These are phyloP conservation scores for Phoenicopterus ruber DNA, from an alignment of 2,113 vertebrate genomes.

Conservation along the genomic window DNA sequence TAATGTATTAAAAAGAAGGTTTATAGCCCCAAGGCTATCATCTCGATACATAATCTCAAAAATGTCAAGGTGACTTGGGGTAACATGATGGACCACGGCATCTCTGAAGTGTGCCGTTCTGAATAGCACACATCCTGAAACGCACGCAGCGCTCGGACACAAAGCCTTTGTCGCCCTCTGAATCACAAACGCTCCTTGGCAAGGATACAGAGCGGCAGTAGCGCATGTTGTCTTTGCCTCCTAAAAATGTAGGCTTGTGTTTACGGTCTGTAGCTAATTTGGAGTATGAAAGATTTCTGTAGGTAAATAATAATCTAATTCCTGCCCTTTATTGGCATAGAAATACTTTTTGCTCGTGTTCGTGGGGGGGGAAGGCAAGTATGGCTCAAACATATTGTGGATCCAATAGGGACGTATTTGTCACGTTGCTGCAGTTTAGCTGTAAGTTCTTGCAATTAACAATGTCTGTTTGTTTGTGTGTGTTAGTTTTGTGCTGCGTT, in stretches of 20 bases:
- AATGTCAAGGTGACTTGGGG: conserved; percentile 49
- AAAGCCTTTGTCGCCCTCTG: background rate
- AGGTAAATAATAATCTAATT: background rate
- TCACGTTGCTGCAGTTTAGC: background rate
- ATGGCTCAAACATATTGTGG: background rate
- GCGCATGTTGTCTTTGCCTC: background rate
- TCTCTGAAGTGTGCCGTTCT: background rate
- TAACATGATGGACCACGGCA: conserved; percentile 6
- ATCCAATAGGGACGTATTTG: background rate
- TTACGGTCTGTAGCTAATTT: background rate
- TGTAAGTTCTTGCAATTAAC: background rate
- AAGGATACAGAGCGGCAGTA: background rate
- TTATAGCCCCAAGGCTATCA: conserved; percentile 39
- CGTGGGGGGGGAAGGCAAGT: accelerated
- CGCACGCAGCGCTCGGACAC: background rate
- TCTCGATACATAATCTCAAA: conserved; percentile 36
- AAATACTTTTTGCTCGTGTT: background rate
- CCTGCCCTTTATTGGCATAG: background rate
- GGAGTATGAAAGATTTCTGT: background rate
- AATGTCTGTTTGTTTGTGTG: background rate
- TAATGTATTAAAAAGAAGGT: conserved; percentile 35
- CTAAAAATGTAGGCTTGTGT: background rate
- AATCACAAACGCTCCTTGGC: background rate
- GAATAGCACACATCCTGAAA: background rate
- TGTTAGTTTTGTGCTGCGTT: background rate